Evolutionary conservation across 2,888 invertebrate species (phyloP).

Genomic region (Aradus depressus): DNA sequence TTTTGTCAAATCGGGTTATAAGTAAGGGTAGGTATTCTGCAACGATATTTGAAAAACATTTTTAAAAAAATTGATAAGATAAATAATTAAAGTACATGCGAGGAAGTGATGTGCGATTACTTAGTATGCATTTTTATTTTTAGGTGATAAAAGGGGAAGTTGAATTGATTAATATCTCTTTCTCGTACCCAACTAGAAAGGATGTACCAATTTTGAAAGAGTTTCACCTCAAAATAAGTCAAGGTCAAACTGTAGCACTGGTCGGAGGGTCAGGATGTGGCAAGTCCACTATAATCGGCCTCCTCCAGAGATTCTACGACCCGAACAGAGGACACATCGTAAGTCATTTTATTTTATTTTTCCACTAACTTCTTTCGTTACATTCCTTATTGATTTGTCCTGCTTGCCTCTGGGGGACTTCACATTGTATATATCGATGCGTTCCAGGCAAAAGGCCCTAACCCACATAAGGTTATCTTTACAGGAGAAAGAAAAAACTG

Average conservation of each 20-base stretch:
- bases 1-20: too few species aligned
- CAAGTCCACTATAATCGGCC: constrained; percentile 12
- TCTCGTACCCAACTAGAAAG: constrained; percentile 8
- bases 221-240: constrained; percentile 1
- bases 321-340: constrained; percentile 13
- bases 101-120: too few species aligned
- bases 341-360: neutral
- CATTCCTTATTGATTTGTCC: too few species aligned
- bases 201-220: constrained; percentile 6
- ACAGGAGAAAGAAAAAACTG: too few species aligned
- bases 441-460: too few species aligned
- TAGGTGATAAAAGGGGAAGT: constrained; percentile 11
- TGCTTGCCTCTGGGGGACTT: too few species aligned
- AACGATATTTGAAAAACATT: too few species aligned
- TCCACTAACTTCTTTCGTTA: neutral
- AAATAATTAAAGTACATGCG: constrained; percentile 3
- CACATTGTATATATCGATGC: too few species aligned
- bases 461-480: too few species aligned
- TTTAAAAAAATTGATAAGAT: neutral
- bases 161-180: constrained; percentile 6
- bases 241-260: constrained; percentile 14
- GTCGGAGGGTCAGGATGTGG: constrained; percentile 18
- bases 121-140: constrained; percentile 18
- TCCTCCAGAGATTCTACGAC: constrained; percentile 15
- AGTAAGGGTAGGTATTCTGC: too few species aligned